Percentiles rank a stretch among this genome's conserved stretches.
These are phyloP conservation scores for Pseudomugil gertrudae DNA, from an alignment of 2,797 vertebrate species.

Conservation along the genomic window DNA sequence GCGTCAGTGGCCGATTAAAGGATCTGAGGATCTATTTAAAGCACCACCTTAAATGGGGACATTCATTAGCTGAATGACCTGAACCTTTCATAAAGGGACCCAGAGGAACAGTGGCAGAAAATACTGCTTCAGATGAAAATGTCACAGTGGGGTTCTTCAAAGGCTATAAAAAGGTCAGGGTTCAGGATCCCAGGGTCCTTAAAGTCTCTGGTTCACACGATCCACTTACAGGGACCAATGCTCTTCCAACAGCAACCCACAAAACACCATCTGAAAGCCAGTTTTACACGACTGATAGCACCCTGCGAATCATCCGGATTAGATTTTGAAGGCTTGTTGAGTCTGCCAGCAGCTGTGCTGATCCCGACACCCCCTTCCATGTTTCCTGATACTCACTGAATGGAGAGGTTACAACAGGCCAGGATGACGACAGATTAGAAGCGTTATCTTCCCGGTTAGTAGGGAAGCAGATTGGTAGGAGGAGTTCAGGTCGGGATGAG, in stretches of 20 bases:
- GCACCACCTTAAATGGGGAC: conserved; percentile 74
- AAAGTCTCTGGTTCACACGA: conserved; percentile 66
- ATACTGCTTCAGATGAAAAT: conserved; percentile 23
- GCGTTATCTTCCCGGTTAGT: conserved; percentile 35
- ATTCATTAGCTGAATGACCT: conserved; percentile 75
- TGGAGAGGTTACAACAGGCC: conserved; percentile 38
- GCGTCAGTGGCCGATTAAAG: conserved; percentile 65
- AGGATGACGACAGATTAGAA: conserved; percentile 52
- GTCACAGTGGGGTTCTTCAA: conserved; percentile 19
- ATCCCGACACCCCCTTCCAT: conserved; percentile 7
- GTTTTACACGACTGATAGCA: conserved; percentile 10
- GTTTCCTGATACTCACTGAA: conserved; percentile 16
- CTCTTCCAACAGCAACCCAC: not conserved
- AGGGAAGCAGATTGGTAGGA: conserved; percentile 34
- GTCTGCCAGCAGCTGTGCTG: conserved; percentile 30
- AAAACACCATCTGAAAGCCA: conserved; percentile 10
- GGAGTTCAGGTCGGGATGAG: conserved; percentile 3
- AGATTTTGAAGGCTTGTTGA: conserved; percentile 39
- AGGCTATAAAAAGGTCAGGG: conserved; percentile 46
- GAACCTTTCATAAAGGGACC: conserved; percentile 25
- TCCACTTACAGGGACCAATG: conserved; percentile 34
- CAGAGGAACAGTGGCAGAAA: conserved; percentile 3
- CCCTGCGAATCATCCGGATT: conserved; percentile 48
- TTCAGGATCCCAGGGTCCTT: conserved; percentile 34
- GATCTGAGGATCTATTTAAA: conserved; percentile 78